These are phyloP conservation scores for Hormaphis cornu DNA, from an alignment of 1,140 invertebrate genomes.

Conservation along the genomic window DNA sequence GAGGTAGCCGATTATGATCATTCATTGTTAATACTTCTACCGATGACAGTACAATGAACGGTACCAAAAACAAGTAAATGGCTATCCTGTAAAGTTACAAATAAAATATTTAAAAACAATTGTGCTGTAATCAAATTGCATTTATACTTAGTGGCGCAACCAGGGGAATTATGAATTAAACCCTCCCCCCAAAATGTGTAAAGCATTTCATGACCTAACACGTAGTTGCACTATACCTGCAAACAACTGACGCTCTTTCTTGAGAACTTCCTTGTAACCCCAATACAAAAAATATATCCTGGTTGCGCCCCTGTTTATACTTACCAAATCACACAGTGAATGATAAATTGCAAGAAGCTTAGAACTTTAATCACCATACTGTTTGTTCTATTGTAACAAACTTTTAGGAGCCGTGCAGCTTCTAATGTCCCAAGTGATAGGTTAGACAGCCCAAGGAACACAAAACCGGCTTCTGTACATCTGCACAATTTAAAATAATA, in stretches of 20 bases:
- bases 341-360: conserved; percentile 10
- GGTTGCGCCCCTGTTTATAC: no score
- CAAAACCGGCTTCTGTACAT: conserved; percentile 25
- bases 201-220: no score
- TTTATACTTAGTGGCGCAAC: no score
- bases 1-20: neutral
- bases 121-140: no score
- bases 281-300: no score
- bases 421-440: conserved; percentile 21
- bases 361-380: conserved; percentile 1
- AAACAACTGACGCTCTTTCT: no score
- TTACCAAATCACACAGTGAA: conserved; percentile 23
- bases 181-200: no score
- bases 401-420: conserved; percentile 13
- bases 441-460: conserved; percentile 23
- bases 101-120: no score
- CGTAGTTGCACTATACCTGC: no score
- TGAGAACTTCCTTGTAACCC: no score
- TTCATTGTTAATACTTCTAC: neutral
- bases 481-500: conserved; percentile 22
- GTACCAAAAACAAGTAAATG: conserved; percentile 12
- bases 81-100: conserved; percentile 12
- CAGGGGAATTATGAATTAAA: no score
- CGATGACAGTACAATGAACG: conserved; percentile 1
- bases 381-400: conserved; percentile 15